Evolutionary conservation across 1,140 invertebrate genomes (phyloP), one percentile per base, ranked within the genome.

Genomic region (Trichonephila clavata): DNA sequence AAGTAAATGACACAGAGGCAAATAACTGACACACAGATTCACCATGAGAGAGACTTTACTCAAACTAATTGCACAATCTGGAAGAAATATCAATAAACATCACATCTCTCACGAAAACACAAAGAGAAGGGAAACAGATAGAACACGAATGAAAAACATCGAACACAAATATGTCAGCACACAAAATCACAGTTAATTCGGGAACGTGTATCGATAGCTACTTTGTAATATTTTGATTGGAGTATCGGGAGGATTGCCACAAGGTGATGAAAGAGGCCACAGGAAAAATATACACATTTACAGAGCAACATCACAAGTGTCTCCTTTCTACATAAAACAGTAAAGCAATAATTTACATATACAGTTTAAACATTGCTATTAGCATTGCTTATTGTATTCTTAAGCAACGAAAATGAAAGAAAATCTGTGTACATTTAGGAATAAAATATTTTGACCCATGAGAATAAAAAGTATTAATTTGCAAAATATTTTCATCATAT

Each of bases 11-110:
- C 2, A 24, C 13, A 27, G n/a, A 24, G 10, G 3, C n/a, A 68
- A 24, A 68, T 24, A 68, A 24, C 27, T 24, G 24, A n/a, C n/a
- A 68, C 3, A 3, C 81, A 83, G 16, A 14, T 57, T 57, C 81
- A 83, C 50, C 43, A 57, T 59, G 81, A 83, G 81, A 83, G 81
- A 83, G 39, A 57, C 81, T 83, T 83, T 83, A 83, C 81, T 83
- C 20, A n/a, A 83, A 83, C 81, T 83, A 83, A 83, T 83, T 83
- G 50, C 27, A 83, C 81, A 83, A 57, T 83, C 50, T 83, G 81
- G 81, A 83, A 83, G 81, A 83, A 83, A 83, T 50, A 83, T 57
- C 81, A 83, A 83, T 59, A n/a, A 83, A 83, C 81, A 83, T 83
- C 81, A 83, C 81, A 83, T 83, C 81, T 83, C 81, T 83, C 81